phyloP scores from a whole-genome alignment of 1,140 invertebrate species.

The Scaptomyza montana region DNA sequence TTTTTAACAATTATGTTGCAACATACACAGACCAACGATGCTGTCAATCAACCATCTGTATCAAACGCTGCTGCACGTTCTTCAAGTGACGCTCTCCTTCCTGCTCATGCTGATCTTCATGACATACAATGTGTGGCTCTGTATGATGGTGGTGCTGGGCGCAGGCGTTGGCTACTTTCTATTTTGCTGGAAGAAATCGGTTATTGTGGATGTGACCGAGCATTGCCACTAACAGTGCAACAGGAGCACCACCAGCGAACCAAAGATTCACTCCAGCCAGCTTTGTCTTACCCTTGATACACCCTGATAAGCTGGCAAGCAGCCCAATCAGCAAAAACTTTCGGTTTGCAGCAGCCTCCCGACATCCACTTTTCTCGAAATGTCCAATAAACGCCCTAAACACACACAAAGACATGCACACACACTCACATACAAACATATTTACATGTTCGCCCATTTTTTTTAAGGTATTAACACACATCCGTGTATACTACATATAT shows the following conservation, averaged over 20 bases:
- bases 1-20: neutral
- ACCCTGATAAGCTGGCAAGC: conserved; percentile 24
- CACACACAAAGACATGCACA: conserved; percentile 14
- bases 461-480: conserved; percentile 40
- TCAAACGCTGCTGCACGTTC: conserved; percentile 94
- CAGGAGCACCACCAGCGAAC: conserved; percentile 13
- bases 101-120: conserved; percentile 99
- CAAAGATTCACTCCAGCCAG: conserved; percentile 38
- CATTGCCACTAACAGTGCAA: conserved; percentile 91
- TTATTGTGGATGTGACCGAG: conserved; percentile 96
- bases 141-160: conserved; percentile 94
- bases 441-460: conserved; percentile 13
- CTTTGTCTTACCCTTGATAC: conserved; percentile 43
- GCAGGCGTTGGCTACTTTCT: conserved; percentile 95
- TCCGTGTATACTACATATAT: conserved; percentile 10
- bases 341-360: too few relatives aligned
- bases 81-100: conserved; percentile 96
- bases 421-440: conserved; percentile 5
- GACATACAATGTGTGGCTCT: conserved; percentile 98
- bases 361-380: conserved; percentile 35
- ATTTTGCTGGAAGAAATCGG: conserved; percentile 96
- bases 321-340: conserved; percentile 11
- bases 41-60: conserved; percentile 90
- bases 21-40: conserved; percentile 88
- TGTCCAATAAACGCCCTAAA: conserved; percentile 13